These are phyloP conservation scores for Hylomyscus alleni DNA, from an alignment of 2,797 vertebrate species.

Conservation along the genomic window DNA sequence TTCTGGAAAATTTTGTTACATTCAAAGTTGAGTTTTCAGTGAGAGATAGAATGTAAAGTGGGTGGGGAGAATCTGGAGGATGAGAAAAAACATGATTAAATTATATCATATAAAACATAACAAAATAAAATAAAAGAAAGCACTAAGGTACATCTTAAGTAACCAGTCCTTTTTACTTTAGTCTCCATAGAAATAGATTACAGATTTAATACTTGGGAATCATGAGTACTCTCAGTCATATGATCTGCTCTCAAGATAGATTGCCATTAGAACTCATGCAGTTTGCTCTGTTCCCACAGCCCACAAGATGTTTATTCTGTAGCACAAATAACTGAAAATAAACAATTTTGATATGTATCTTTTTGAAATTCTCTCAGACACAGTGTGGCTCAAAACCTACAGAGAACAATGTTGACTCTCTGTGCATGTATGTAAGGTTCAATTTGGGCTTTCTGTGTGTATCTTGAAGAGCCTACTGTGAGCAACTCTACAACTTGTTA, in stretches of 20 bases:
- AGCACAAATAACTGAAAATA: background rate
- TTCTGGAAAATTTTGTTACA: background rate
- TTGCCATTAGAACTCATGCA: background rate
- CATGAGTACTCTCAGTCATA: background rate
- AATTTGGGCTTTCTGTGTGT: background rate
- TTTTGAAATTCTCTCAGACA: background rate
- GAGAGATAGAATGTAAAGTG: background rate
- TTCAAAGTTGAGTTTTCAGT: conserved; percentile 38
- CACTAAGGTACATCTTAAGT: background rate
- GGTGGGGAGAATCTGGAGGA: background rate
- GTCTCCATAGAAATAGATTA: background rate
- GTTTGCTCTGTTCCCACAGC: background rate
- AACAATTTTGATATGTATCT: background rate
- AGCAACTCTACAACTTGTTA: background rate
- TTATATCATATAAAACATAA: background rate
- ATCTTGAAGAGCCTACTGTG: background rate
- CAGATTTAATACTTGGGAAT: background rate
- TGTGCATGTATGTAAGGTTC: background rate
- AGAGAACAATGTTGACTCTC: background rate
- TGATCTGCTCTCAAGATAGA: background rate
- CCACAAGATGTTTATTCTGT: background rate
- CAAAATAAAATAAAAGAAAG: background rate
- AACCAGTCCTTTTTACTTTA: background rate
- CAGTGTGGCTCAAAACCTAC: background rate
- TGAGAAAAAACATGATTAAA: background rate